Evolutionary conservation across 1,140 invertebrate genomes (phyloP), one percentile per base, ranked within the genome.

Genomic region (Sitodiplosis mosellana): DNA sequence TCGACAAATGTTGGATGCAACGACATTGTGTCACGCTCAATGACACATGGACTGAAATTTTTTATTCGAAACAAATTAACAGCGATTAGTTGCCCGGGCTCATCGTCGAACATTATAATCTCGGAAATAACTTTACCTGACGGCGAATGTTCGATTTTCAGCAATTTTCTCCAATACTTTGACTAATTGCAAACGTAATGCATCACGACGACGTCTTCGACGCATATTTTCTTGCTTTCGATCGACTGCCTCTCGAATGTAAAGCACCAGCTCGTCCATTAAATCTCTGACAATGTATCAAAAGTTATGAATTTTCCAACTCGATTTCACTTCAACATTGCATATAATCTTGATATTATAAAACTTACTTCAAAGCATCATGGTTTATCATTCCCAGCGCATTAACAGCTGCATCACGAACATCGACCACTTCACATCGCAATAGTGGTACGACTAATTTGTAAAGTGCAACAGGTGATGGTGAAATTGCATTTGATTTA

Each of bases 181-280:
- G 41, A 93, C 87, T 42, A 99, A 67, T 53, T 94, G 87, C 21
- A 95, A 68, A 46, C 95, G 70, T n/a, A 99, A 65, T 14, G 90
- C 82, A 67, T 99, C 95, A 50, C 91, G 75, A 46, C 93, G 73
- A 48, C 90, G 69, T 18, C 93, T 67, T 37, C 92, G 72, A 33
- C 90, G 68, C 72, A 97, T 86, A 59, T 94, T 98, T 65, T 99
- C 95, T 64, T 95, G 86, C 62, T 98, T 98, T 20, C 89, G 76
- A 64, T 99, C 95, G n/a, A 95, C 83, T 1, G 92, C 89, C 66
- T 99, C 95, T 22, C 92, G 78, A 45, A 99, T 81, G 51, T 87
- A 83, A 2, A 81, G 76, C 10, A 88, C 75, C 18, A 99, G 61
- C 67, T 99, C 95, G 59, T 98, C 94, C 76, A 98, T 86, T 36